Conservation (phyloP, 2,888 invertebrate genomes). For the Drosophila heteroneura region DNA sequence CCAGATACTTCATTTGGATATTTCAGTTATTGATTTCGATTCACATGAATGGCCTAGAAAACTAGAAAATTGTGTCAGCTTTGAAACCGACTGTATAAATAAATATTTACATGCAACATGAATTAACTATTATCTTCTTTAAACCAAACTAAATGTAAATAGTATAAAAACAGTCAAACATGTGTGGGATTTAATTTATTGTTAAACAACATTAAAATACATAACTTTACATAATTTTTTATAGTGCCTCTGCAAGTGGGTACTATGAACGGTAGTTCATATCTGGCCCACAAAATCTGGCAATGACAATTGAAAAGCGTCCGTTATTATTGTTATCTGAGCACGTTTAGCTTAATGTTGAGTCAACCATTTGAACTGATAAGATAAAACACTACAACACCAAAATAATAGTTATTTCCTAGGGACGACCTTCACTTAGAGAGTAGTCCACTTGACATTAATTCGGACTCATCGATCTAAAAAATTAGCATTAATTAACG, state of each 20-base stretch:
- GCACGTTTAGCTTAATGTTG: slow-evolving; percentile 43
- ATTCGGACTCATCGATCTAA: neutral
- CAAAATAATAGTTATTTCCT: neutral
- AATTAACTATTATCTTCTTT: neutral
- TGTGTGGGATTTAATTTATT: neutral
- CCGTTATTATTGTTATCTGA: slow-evolving; percentile 34
- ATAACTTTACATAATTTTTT: neutral
- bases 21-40: slow-evolving; percentile 48
- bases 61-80: slow-evolving; percentile 17
- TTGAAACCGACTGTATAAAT: slow-evolving; percentile 22
- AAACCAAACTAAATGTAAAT: neutral
- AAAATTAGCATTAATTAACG: slow-evolving; percentile 25
- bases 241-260: neutral
- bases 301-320: slow-evolving; percentile 20
- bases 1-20: neutral
- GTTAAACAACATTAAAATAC: neutral
- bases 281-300: slow-evolving; percentile 7
- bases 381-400: slow-evolving; percentile 44
- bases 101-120: slow-evolving; percentile 3
- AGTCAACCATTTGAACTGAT: slow-evolving; percentile 33
- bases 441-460: slow-evolving; percentile 15
- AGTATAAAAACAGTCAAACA: neutral
- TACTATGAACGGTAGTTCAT: neutral
- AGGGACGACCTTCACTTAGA: slow-evolving; percentile 21
- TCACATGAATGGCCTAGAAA: slow-evolving; percentile 5